phyloP scores from a whole-genome alignment of 2,113 vertebrate genomes.

The Ophiodon elongatus region DNA sequence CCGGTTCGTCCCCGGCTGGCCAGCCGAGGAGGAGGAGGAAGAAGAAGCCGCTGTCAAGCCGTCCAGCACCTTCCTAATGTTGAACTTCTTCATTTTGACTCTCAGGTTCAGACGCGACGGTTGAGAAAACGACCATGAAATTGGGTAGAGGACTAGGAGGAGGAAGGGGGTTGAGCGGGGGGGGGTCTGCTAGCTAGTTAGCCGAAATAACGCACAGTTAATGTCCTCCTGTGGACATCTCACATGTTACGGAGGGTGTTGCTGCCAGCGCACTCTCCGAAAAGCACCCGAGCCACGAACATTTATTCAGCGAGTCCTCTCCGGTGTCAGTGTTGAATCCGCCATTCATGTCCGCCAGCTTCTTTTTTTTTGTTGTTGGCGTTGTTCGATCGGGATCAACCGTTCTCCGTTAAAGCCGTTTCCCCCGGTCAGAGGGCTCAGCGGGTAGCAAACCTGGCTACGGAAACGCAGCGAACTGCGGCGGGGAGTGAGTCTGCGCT shows the following conservation, averaged over 20 bases:
- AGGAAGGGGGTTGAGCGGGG: background rate
- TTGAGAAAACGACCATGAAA: conserved; percentile 64
- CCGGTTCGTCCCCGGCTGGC: conserved; percentile 81
- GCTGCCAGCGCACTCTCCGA: conserved; percentile 68
- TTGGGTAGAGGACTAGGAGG: conserved; percentile 10
- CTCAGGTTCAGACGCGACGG: conserved; percentile 61
- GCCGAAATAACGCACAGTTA: conserved; percentile 77
- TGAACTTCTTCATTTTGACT: conserved; percentile 96
- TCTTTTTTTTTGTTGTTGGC: background rate
- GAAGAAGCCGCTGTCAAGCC: conserved; percentile 93
- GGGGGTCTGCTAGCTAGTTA: conserved; percentile 73
- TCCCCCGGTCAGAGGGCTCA: conserved; percentile 70
- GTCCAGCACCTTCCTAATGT: conserved; percentile 98
- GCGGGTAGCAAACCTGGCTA: conserved; percentile 74
- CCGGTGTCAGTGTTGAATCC: conserved; percentile 54
- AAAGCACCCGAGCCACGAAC: conserved; percentile 36
- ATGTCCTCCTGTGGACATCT: conserved; percentile 69
- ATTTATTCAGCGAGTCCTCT: conserved; percentile 35
- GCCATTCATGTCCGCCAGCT: conserved; percentile 63
- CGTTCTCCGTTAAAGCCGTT: conserved; percentile 68
- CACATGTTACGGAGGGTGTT: conserved; percentile 78
- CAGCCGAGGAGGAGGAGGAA: conserved; percentile 82
- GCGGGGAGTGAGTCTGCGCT: conserved; percentile 80
- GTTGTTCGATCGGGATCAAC: conserved; percentile 63
- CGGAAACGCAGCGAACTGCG: conserved; percentile 82